These are phyloP conservation scores for Spodoptera frugiperda DNA, from an alignment of 1,140 invertebrate genomes.

Conservation along the genomic window DNA sequence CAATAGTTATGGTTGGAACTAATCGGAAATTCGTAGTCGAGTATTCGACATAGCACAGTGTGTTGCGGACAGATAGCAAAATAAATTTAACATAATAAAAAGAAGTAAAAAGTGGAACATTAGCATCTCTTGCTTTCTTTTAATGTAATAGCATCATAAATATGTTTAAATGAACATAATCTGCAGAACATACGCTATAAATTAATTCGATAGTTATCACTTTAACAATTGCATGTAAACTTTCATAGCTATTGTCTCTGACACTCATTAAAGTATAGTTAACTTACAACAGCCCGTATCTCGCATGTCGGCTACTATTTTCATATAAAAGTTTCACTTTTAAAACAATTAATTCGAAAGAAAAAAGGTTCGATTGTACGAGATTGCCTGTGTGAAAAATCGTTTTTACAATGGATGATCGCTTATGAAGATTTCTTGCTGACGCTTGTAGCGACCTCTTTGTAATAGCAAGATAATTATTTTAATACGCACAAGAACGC, in stretches of 20 bases:
- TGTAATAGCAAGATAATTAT: slow-evolving; percentile 61
- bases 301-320: slow-evolving; percentile 22
- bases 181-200: too few relatives aligned
- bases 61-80: slow-evolving; percentile 2
- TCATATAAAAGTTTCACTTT: slow-evolving; percentile 52
- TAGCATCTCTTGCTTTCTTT: too few relatives aligned
- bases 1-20: slow-evolving; percentile 52
- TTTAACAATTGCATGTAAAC: slow-evolving; percentile 1
- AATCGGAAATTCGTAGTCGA: slow-evolving; percentile 49
- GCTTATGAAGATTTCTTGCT: slow-evolving; percentile 25
- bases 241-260: background rate
- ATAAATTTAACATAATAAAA: background rate
- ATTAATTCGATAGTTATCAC: too few relatives aligned
- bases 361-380: slow-evolving; percentile 45
- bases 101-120: too few relatives aligned
- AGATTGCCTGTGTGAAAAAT: slow-evolving; percentile 37
- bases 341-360: slow-evolving; percentile 38
- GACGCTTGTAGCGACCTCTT: slow-evolving; percentile 54
- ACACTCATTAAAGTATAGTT: background rate
- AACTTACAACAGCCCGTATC: slow-evolving; percentile 22
- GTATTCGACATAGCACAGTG: slow-evolving; percentile 47
- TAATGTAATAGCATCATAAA: too few relatives aligned
- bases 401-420: slow-evolving; percentile 34
- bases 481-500: slow-evolving; percentile 64
- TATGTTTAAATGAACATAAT: too few relatives aligned